phyloP scores from a whole-genome alignment of 2,113 vertebrate species.

The Vombatus ursinus region DNA sequence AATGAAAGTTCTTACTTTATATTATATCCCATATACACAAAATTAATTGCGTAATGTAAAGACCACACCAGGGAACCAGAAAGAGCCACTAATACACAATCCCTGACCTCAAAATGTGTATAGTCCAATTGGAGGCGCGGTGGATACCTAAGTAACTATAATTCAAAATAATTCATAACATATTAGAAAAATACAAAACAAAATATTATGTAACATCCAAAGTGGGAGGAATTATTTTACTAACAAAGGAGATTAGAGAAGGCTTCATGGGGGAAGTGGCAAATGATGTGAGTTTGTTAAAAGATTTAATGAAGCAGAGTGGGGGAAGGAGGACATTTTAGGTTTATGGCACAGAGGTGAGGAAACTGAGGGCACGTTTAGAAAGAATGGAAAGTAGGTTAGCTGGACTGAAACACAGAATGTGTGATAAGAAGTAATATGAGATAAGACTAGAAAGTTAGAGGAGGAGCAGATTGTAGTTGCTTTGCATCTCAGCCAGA shows the following conservation, averaged over 20 bases:
- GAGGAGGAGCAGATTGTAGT: neutral
- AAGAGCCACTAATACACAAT: neutral
- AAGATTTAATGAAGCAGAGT: neutral
- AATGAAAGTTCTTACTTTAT: neutral
- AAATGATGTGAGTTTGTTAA: neutral
- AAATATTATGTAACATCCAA: neutral
- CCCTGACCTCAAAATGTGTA: neutral
- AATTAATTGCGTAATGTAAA: neutral
- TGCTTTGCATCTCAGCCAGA: neutral
- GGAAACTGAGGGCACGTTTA: neutral
- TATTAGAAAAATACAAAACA: neutral
- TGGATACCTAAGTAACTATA: neutral
- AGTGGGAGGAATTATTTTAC: neutral
- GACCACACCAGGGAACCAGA: neutral
- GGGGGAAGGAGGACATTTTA: neutral
- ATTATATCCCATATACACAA: neutral
- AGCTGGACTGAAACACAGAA: neutral
- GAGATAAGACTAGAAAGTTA: neutral
- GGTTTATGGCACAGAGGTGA: neutral
- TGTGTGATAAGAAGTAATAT: neutral
- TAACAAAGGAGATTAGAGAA: neutral
- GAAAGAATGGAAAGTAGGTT: neutral
- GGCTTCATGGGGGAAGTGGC: neutral
- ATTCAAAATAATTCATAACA: neutral
- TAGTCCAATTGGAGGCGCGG: neutral